phyloP scores from a whole-genome alignment of 2,113 vertebrate genomes.

The Actinemys pallida region DNA sequence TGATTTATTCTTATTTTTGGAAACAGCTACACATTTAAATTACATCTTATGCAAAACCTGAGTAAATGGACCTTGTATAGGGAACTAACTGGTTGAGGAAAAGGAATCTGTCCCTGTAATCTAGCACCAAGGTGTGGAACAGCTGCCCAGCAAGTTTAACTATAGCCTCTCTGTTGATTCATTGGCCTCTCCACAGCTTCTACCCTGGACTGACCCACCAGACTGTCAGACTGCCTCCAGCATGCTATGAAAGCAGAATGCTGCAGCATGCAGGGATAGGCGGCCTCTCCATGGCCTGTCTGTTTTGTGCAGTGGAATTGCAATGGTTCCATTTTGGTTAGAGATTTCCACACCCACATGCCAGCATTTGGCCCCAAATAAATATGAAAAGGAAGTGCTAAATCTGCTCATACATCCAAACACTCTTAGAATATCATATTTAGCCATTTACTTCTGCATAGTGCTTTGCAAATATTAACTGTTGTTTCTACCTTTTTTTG shows the following conservation, averaged over 20 bases:
- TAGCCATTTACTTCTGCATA: accelerated
- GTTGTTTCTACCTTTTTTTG: not conserved
- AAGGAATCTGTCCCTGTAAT: not conserved
- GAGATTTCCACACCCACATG: not conserved
- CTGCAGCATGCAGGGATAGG: not conserved
- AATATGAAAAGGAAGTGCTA: not conserved
- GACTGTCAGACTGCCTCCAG: accelerated
- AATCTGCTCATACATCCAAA: not conserved
- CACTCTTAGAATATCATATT: not conserved
- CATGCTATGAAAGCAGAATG: not conserved
- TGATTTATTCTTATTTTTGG: not conserved
- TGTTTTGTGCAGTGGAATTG: not conserved
- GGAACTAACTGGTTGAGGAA: not conserved
- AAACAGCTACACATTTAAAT: not conserved
- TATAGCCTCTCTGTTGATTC: not conserved
- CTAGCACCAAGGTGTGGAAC: not conserved
- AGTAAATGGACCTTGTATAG: not conserved
- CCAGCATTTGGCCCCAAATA: not conserved
- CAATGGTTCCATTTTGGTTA: not conserved
- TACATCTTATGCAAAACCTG: not conserved
- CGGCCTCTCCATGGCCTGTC: not conserved
- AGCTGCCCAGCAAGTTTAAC: not conserved
- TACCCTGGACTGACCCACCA: not conserved
- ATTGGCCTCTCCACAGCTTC: not conserved
- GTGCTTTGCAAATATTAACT: not conserved